Base-by-base conservation (phyloP, 2,888 invertebrate genomes). In the Argyra leucocephala region DNA sequence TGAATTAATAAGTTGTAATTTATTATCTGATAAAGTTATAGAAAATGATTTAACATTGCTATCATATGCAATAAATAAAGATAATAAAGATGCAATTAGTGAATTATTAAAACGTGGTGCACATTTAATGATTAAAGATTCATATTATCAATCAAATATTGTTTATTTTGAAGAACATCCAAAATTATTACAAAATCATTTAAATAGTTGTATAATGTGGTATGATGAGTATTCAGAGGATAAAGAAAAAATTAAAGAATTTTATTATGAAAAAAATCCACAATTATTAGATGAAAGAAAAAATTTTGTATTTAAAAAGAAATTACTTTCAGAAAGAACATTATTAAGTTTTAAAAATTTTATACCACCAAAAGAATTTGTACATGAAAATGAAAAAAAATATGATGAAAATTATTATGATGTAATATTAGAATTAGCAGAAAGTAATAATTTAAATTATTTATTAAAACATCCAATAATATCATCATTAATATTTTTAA, bases 241-340 rank as follows among this genome's bases (percentile, higher is more conserved):
- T 18, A 18, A 48, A 48, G 48, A 48, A n/a, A 48, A 48, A 48
- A 18, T 48, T 48, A 48, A 48, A 48, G 48, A 48, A 18, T 48
- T 48, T n/a, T 48, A 48, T 48, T 48, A 48, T 48, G 48, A 48
- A 48, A 48, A 48, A 48, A 48, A 48, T 48, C 48, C 48, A 48
- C 48, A 48, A 48, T 48, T 48, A 48, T 48, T 48, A 18, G 48
- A 48, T 48, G 48, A 48, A 48, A 9, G 48, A 12, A 48, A 48
- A 48, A 48, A 48, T 48, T 48, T 48, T 18, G 9, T 48, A 48
- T 48, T 48, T 48, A 48, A 48, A 48, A 48, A 48, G 18, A 48
- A 48, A 48, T 48, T 48, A 48, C 18, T 48, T n/a, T 12, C 12
- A 18, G 48, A 48, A n/a, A 48, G 48, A 48, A 48, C 18, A 18